A percentile compares a stretch with the other conserved stretches of the same genome.
Conservation (phyloP, 2,888 invertebrate species). For the Dicyrtoma fusca region DNA sequence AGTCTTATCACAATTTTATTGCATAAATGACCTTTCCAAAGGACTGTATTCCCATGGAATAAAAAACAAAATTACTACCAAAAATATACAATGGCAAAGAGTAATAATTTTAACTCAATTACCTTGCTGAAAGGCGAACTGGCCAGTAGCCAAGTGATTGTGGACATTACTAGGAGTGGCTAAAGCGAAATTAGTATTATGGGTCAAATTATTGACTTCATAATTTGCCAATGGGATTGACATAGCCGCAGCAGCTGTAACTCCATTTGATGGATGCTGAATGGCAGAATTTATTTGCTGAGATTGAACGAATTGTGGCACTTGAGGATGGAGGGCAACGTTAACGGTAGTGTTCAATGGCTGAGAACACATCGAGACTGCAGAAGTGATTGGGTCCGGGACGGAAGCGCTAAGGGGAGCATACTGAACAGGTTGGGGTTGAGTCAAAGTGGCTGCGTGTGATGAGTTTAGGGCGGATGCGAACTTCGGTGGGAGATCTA, state of each 20-base stretch:
- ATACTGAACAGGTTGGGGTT: constrained; percentile 36
- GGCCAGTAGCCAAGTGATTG: constrained; percentile 31
- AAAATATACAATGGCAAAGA: not conserved
- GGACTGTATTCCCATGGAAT: no score
- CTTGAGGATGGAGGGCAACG: constrained; percentile 53
- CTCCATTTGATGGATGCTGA: constrained; percentile 6
- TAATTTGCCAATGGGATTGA: constrained; percentile 45
- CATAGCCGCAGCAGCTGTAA: constrained; percentile 35
- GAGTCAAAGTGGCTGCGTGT: constrained; percentile 38
- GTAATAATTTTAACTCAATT: not conserved
- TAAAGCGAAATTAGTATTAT: constrained; percentile 41
- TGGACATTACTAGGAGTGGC: constrained; percentile 35
- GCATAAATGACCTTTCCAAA: no score
- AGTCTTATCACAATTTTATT: no score
- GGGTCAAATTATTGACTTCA: constrained; percentile 37
- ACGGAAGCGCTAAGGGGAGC: constrained; percentile 34
- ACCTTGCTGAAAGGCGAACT: constrained; percentile 38
- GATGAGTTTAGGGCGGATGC: constrained; percentile 41
- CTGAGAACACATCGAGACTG: constrained; percentile 51
- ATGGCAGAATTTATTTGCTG: constrained; percentile 26
- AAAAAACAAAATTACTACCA: not conserved
- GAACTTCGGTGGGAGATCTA: constrained; percentile 53
- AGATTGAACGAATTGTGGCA: constrained; percentile 51
- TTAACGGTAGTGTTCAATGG: constrained; percentile 48
- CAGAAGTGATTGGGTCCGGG: constrained; percentile 35